These are phyloP conservation scores for Epicauta chinensis DNA, from an alignment of 1,140 invertebrate species.

Conservation along the genomic window DNA sequence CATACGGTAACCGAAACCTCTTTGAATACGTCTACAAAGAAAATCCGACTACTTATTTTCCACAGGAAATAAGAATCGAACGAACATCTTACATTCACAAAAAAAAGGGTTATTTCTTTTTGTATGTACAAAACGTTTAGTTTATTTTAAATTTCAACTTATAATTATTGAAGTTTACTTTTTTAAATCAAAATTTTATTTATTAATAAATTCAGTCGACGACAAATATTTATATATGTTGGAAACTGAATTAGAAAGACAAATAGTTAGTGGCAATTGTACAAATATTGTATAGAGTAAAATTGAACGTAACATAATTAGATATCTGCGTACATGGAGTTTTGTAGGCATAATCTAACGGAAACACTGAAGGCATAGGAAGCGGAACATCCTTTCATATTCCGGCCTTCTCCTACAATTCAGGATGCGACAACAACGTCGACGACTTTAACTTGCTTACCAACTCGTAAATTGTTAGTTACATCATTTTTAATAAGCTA, in stretches of 20 bases:
- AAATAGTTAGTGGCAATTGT: too few species aligned
- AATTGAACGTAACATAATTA: constrained; percentile 12
- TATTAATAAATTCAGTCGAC: too few species aligned
- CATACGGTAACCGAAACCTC: constrained; percentile 1
- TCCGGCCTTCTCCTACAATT: constrained; percentile 21
- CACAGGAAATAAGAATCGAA: background rate
- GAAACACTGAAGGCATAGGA: constrained; percentile 24
- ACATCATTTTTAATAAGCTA: constrained; percentile 5
- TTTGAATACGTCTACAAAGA: constrained; percentile 2
- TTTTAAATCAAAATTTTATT: too few species aligned
- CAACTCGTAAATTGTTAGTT: constrained; percentile 19
- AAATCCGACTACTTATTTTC: constrained; percentile 3
- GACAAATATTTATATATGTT: too few species aligned
- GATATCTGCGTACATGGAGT: constrained; percentile 13
- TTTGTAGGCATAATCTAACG: constrained; percentile 23
- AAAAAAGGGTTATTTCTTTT: too few species aligned
- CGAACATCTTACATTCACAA: too few species aligned
- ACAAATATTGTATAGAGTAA: too few species aligned
- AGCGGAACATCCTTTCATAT: constrained; percentile 23
- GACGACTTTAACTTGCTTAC: constrained; percentile 17
- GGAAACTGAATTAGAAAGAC: too few species aligned
- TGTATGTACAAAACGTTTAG: too few species aligned
- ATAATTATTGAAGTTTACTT: too few species aligned
- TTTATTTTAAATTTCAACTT: too few species aligned
- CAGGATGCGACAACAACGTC: constrained; percentile 19